Conservation (phyloP, 2,888 invertebrate genomes). For the Cantharis flavilabris region DNA sequence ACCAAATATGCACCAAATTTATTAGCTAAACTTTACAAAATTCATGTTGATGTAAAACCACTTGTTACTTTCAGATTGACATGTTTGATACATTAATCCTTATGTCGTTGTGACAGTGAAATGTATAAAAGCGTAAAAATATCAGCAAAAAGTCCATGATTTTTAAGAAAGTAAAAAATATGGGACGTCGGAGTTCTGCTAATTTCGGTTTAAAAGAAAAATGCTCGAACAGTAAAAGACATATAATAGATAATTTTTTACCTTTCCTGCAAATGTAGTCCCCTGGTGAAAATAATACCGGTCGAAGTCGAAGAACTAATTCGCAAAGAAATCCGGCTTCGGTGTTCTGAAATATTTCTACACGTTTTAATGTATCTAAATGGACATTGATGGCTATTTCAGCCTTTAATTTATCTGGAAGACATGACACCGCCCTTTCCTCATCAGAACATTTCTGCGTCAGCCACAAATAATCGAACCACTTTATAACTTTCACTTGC, state of each 20-base stretch:
- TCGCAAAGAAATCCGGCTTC: constrained; percentile 99
- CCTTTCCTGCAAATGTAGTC: constrained; percentile 99
- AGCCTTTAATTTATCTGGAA: constrained; percentile 97
- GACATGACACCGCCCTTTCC: constrained; percentile 91
- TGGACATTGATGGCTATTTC: constrained; percentile 99
- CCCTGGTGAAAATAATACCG: constrained; percentile 96
- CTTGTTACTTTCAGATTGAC: constrained; percentile 24
- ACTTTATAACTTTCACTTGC: constrained; percentile 97
- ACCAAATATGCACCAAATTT: constrained; percentile 13
- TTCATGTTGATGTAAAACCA: constrained; percentile 19
- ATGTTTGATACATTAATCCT: constrained; percentile 19
- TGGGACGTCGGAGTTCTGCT: background rate
- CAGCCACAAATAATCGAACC: constrained; percentile 99
- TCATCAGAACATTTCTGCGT: constrained; percentile 98
- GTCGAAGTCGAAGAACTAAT: constrained; percentile 89
- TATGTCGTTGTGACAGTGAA: background rate
- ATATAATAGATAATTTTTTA: constrained; percentile 54
- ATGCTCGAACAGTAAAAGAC: background rate
- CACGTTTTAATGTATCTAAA: constrained; percentile 94
- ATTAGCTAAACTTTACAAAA: constrained; percentile 11
- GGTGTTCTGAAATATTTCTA: constrained; percentile 99
- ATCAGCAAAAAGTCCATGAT: background rate
- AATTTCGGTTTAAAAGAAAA: background rate
- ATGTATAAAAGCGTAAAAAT: background rate
- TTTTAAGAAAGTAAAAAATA: background rate